phyloP scores from a whole-genome alignment of 2,888 invertebrate species.

The Hybos culiciformis region DNA sequence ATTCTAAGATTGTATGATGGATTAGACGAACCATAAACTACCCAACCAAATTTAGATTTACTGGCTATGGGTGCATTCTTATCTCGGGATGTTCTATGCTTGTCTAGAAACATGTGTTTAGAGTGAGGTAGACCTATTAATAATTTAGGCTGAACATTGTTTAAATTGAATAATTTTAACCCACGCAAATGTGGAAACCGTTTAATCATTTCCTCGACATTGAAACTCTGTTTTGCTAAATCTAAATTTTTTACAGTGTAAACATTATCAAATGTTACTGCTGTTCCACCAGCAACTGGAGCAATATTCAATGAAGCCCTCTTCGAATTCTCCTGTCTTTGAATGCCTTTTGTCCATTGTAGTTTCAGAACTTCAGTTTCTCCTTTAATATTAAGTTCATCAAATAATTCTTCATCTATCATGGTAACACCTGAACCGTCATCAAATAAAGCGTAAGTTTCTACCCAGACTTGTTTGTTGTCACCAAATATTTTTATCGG shows the following conservation, averaged over 20 bases:
- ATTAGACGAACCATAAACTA: slow-evolving; percentile 3
- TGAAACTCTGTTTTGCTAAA: not conserved
- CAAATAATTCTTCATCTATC: slow-evolving; percentile 5
- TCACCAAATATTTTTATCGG: slow-evolving; percentile 8
- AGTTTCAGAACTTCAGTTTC: slow-evolving; percentile 3
- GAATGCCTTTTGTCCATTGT: slow-evolving; percentile 3
- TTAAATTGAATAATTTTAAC: not conserved
- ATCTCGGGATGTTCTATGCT: not conserved
- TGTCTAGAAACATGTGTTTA: not conserved
- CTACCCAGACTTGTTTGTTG: not conserved
- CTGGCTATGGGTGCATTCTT: slow-evolving; percentile 4
- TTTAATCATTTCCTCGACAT: not conserved
- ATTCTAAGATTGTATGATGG: not conserved
- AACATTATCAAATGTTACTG: slow-evolving; percentile 1
- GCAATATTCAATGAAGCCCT: not conserved
- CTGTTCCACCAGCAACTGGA: not conserved
- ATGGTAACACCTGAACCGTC: slow-evolving; percentile 8
- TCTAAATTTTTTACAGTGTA: slow-evolving; percentile 3
- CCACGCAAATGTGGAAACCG: slow-evolving; percentile 1
- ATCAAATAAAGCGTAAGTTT: slow-evolving; percentile 5
- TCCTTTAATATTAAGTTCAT: slow-evolving; percentile 7
- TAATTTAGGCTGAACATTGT: slow-evolving; percentile 2
- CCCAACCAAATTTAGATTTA: slow-evolving; percentile 7
- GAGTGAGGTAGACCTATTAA: slow-evolving; percentile 5
- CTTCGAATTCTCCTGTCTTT: slow-evolving; percentile 1